Percentiles rank a stretch among this genome's conserved stretches.
These are phyloP conservation scores for Amblyornis subalaris DNA, from an alignment of 2,113 vertebrate species.

Conservation along the genomic window DNA sequence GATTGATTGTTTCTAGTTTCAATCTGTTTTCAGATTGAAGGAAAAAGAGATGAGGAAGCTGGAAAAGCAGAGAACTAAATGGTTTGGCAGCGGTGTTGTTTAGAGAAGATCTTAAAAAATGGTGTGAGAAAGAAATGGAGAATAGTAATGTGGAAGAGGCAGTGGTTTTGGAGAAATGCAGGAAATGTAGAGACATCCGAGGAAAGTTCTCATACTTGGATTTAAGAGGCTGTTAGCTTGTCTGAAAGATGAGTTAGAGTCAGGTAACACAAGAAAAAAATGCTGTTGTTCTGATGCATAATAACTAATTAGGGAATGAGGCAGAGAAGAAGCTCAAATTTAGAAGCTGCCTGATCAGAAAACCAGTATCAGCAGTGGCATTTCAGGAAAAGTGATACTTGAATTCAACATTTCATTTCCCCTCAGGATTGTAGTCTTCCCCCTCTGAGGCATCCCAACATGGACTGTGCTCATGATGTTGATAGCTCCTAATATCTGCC, in stretches of 20 bases:
- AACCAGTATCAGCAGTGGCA: background rate
- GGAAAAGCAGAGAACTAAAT: background rate
- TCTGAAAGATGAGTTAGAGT: background rate
- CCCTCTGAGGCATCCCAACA: slow-evolving; percentile 41
- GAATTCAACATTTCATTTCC: slow-evolving; percentile 42
- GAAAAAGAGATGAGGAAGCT: background rate
- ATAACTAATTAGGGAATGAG: background rate
- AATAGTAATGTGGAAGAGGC: background rate
- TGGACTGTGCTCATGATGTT: slow-evolving; percentile 32
- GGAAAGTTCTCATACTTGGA: background rate
- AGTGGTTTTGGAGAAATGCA: background rate
- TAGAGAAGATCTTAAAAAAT: background rate
- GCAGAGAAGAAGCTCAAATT: background rate
- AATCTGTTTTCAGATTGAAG: background rate
- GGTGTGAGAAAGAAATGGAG: background rate
- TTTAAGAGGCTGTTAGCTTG: background rate
- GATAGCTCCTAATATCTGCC: slow-evolving; percentile 43
- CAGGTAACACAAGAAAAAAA: background rate
- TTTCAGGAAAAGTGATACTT: slow-evolving; percentile 9
- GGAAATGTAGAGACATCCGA: background rate
- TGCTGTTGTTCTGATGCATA: background rate
- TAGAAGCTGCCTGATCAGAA: background rate
- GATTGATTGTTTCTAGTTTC: background rate
- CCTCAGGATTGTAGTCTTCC: slow-evolving; percentile 47
- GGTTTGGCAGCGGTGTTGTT: background rate